Conservation (phyloP, 2,888 invertebrate genomes). For the Lepidochitona cinerea region DNA sequence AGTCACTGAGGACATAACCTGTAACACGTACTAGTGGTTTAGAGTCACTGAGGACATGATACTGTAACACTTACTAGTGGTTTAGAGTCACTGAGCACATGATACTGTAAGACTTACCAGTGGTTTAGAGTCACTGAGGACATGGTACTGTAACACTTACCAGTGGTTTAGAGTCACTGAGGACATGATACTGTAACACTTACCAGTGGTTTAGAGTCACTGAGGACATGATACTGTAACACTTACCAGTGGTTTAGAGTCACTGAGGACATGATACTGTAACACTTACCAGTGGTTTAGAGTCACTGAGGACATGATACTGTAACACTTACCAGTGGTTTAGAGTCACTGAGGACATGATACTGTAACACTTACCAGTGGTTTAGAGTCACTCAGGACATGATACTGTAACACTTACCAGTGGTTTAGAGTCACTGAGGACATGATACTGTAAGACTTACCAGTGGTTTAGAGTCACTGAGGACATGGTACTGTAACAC, state of each 20-base stretch:
- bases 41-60: no score
- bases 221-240: slow-evolving; percentile 68
- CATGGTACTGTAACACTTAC: slow-evolving; percentile 59
- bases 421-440: neutral
- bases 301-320: no score
- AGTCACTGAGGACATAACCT: no score
- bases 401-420: neutral
- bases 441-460: neutral
- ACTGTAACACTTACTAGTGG: no score
- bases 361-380: slow-evolving; percentile 89
- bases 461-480: neutral
- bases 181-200: slow-evolving; percentile 86
- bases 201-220: no score
- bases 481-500: neutral
- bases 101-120: slow-evolving; percentile 74
- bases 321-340: slow-evolving; percentile 76
- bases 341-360: slow-evolving; percentile 86
- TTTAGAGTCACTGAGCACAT: no score
- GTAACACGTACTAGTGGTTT: no score
- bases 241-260: neutral
- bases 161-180: slow-evolving; percentile 86
- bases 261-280: neutral
- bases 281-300: neutral
- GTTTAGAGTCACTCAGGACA: slow-evolving; percentile 77
- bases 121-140: slow-evolving; percentile 83